These are phyloP conservation scores for Sylvia borin DNA, from an alignment of 2,797 vertebrate species.

Conservation along the genomic window DNA sequence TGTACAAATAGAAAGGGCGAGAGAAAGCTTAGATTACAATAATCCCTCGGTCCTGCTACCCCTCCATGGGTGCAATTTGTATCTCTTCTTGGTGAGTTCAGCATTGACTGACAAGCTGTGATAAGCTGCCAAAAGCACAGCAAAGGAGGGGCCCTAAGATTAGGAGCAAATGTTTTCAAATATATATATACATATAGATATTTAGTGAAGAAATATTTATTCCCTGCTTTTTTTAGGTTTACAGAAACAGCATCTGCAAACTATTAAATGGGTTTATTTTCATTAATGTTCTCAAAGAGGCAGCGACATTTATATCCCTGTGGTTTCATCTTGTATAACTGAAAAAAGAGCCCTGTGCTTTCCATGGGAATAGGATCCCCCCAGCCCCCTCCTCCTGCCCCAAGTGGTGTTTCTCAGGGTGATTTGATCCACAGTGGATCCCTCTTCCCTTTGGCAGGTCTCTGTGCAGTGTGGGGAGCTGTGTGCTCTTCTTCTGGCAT, in stretches of 20 bases:
- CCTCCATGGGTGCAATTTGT: neutral
- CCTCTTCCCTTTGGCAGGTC: neutral
- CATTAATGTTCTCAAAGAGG: constrained; percentile 67
- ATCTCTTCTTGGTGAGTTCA: constrained; percentile 2
- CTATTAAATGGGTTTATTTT: constrained; percentile 76
- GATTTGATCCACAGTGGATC: neutral
- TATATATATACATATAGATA: constrained; percentile 59
- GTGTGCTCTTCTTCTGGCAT: neutral
- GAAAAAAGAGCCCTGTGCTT: constrained; percentile 46
- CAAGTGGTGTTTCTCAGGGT: neutral
- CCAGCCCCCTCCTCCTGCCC: neutral
- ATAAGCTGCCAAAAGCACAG: constrained; percentile 35
- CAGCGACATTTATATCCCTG: constrained; percentile 67
- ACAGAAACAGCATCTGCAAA: constrained; percentile 68
- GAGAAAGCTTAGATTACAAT: constrained; percentile 16
- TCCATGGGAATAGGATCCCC: constrained; percentile 60
- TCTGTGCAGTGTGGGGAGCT: neutral
- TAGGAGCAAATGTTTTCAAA: constrained; percentile 50
- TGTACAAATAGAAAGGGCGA: constrained; percentile 28
- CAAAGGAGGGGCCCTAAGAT: constrained; percentile 8
- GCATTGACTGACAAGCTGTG: neutral
- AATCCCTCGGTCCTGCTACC: neutral
- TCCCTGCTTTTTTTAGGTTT: constrained; percentile 62
- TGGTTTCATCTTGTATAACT: constrained; percentile 30
- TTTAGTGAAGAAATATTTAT: constrained; percentile 53